Evolutionary conservation across 2,888 invertebrate genomes (phyloP), one percentile per base, ranked within the genome.

Genomic region (Odontomyia ornata): DNA sequence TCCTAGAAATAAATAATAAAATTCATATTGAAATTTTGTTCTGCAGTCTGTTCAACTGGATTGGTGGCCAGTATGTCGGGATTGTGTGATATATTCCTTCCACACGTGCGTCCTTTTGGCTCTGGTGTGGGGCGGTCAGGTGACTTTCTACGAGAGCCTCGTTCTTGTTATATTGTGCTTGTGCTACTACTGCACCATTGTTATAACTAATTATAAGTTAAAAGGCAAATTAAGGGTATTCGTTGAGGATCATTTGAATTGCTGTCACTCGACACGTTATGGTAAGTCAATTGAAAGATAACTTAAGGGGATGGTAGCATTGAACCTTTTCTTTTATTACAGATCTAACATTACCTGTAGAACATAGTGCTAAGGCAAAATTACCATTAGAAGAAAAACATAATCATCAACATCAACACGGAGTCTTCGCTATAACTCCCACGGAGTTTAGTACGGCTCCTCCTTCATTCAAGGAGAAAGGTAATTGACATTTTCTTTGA

Each of bases 41-140:
- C 83, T 88, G 46, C 85, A 95, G 94, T 91, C 92, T 0, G 91
- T 95, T 36, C 88, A 90, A 81, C 88, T 96, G 69, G 93, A 95
- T 82, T 91, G 92, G 89, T 92, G 92, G 87, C 94, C 96, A 0
- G 90, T 97, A 23, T 92, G 93, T 0, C 88, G 97, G 79, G 97
- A 97, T 82, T 93, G 93, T 62, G 82, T 91, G 7, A 92, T 95
- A 76, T 97, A 96, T 84, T 88, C 92, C 79, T 83, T 93, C 27
- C 92, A 94, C 64, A 92, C 96, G 0, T 85, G 89, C 9, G 88
- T 92, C 1, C 85, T 97, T 28, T 90, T 95, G 0, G 82, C 88
- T 0, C 89, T 96, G 67, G 92, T 95, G 30, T 93, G 93, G 91
- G 96, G 96, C 81, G 92, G 92, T 1, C 86, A 87, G 76, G 90